Conservation (phyloP, 64 coral and sea anemone genomes). For the Platygyra sinensis region DNA sequence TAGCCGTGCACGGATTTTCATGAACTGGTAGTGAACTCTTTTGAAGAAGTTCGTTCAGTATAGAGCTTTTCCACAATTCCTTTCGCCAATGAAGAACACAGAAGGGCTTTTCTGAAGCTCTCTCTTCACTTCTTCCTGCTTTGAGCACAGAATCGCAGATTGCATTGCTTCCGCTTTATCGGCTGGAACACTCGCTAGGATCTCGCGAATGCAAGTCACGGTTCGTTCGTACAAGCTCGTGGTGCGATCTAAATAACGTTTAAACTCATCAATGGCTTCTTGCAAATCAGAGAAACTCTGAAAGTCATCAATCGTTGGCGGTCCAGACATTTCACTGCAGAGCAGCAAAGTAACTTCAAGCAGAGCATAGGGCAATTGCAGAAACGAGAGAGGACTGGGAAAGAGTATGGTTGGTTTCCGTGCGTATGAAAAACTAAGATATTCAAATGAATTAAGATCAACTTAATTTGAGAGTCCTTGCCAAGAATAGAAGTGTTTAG, state of each 20-base stretch:
- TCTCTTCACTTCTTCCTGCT: neutral
- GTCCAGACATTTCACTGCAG: no score
- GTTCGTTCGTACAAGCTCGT: neutral
- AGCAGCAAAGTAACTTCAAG: no score
- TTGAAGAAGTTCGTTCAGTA: conserved; percentile 42
- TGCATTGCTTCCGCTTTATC: neutral
- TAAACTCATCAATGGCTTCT: neutral
- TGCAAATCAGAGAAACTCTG: neutral
- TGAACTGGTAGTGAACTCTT: conserved; percentile 7
- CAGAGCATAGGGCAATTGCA: no score
- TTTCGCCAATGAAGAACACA: conserved; percentile 1
- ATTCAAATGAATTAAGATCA: no score
- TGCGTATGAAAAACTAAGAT: no score
- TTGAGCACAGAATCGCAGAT: neutral
- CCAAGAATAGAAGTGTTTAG: no score
- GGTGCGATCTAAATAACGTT: neutral
- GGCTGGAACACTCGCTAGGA: neutral
- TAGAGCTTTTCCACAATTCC: conserved; percentile 53
- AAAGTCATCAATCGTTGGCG: neutral
- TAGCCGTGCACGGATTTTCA: conserved; percentile 46
- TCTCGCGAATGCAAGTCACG: neutral
- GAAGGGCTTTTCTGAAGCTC: conserved; percentile 2
- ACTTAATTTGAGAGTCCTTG: no score
- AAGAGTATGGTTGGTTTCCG: no score
- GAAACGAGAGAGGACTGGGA: no score